Percentiles rank a stretch among this genome's conserved stretches.
Evolutionary conservation across 2,113 vertebrate genomes (phyloP).

Genomic region (Amphiprion percula): DNA sequence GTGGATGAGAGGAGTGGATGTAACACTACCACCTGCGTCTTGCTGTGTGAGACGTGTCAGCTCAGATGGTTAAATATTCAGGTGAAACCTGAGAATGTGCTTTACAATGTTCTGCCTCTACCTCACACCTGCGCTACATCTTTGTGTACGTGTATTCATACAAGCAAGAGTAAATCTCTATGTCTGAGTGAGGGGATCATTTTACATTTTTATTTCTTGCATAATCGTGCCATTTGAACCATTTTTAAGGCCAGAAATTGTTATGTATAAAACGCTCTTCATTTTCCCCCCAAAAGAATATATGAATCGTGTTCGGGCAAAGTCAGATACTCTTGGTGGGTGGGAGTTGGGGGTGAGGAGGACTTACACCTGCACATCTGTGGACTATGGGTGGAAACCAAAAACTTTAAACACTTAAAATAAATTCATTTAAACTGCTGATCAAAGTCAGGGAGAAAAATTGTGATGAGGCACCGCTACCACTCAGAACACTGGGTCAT

Average conservation of each 20-base stretch:
- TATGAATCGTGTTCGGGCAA: neutral
- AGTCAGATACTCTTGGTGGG: neutral
- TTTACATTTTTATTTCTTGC: neutral
- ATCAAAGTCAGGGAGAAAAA: too few species aligned
- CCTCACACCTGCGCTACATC: slow-evolving; percentile 47
- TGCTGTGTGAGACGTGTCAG: slow-evolving; percentile 41
- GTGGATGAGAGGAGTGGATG: slow-evolving; percentile 18
- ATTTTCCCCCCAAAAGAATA: neutral
- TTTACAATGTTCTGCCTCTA: slow-evolving; percentile 5
- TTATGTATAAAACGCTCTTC: too few species aligned
- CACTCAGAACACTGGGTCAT: neutral
- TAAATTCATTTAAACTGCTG: neutral
- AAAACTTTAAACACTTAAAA: too few species aligned
- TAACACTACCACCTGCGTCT: slow-evolving; percentile 53
- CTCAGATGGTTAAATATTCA: slow-evolving; percentile 71
- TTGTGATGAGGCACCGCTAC: neutral
- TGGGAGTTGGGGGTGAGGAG: too few species aligned
- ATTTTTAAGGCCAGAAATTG: neutral
- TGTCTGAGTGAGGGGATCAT: neutral
- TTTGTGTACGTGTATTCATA: slow-evolving; percentile 7
- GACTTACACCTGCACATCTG: too few species aligned
- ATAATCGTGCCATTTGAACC: too few species aligned
- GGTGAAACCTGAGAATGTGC: slow-evolving; percentile 58
- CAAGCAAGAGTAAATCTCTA: neutral
- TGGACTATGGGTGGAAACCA: too few species aligned